phyloP scores from a whole-genome alignment of 2,888 invertebrate species.

The Eristalis pertinax region DNA sequence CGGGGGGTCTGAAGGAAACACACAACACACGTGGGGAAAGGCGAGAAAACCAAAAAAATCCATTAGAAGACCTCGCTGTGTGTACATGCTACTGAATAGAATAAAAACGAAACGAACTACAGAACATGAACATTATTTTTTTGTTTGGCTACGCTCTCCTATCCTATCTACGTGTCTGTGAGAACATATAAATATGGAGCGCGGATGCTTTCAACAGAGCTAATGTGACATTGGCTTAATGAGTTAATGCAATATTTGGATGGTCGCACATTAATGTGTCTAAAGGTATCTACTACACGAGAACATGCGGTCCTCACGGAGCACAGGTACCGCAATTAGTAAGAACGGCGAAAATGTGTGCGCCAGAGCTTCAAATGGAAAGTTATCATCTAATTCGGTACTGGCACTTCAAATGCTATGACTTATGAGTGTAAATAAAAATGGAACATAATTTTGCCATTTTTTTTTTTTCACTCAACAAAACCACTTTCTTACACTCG shows the following conservation, averaged over 20 bases:
- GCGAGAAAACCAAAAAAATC: slow-evolving; percentile 35
- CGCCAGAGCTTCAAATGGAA: background rate
- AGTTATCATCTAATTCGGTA: background rate
- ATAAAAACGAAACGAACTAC: slow-evolving; percentile 35
- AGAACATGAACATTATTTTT: background rate
- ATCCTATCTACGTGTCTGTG: slow-evolving; percentile 12
- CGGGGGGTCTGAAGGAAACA: slow-evolving; percentile 1
- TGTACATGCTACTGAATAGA: slow-evolving; percentile 39
- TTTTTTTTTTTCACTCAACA: slow-evolving; percentile 8
- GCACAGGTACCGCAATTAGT: background rate
- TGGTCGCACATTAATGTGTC: slow-evolving; percentile 22
- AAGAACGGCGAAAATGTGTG: background rate
- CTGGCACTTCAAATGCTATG: slow-evolving; percentile 17
- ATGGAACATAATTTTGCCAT: slow-evolving; percentile 31
- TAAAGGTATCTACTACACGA: background rate
- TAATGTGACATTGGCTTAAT: slow-evolving; percentile 68
- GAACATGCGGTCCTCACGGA: background rate
- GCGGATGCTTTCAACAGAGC: slow-evolving; percentile 29
- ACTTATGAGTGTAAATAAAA: background rate
- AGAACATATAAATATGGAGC: background rate
- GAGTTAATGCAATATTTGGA: slow-evolving; percentile 65
- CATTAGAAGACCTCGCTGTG: slow-evolving; percentile 54
- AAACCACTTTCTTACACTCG: background rate
- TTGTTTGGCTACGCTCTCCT: slow-evolving; percentile 27
- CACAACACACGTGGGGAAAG: slow-evolving; percentile 19